Conservation (phyloP, 2,797 vertebrate genomes). For the Catamblyrhynchus diadema region DNA sequence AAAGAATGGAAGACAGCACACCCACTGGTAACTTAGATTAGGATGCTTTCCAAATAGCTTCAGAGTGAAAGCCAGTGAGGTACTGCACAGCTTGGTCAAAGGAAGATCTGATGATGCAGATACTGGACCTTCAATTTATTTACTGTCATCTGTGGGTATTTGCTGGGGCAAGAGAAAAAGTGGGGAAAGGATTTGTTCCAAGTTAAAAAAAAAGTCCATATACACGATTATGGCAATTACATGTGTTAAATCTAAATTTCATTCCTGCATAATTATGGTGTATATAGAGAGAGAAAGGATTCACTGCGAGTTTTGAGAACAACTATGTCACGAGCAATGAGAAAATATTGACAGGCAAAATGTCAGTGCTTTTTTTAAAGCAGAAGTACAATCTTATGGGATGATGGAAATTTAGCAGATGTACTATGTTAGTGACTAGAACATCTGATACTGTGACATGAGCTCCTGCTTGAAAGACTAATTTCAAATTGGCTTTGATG, state of each 20-base stretch:
- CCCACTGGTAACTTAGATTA: background rate
- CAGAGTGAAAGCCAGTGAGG: background rate
- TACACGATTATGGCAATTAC: background rate
- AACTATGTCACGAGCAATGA: slow-evolving; percentile 48
- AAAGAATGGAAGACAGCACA: background rate
- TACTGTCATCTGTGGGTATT: background rate
- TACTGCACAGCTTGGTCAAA: background rate
- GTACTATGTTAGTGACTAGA: slow-evolving; percentile 1
- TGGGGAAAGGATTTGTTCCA: background rate
- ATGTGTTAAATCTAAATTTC: slow-evolving; percentile 37
- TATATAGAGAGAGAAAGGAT: slow-evolving; percentile 14
- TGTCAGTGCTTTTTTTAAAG: slow-evolving; percentile 57
- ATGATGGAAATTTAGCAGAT: slow-evolving; percentile 36
- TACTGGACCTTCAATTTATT: background rate
- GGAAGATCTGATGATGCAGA: background rate
- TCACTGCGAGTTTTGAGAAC: slow-evolving; percentile 24
- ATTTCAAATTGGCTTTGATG: background rate
- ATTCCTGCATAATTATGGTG: slow-evolving; percentile 31
- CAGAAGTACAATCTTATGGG: background rate
- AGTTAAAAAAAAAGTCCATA: background rate
- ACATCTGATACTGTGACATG: slow-evolving; percentile 27
- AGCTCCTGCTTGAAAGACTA: slow-evolving; percentile 5
- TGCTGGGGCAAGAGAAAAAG: background rate
- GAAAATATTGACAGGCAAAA: slow-evolving; percentile 60
- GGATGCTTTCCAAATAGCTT: background rate